phyloP scores from a whole-genome alignment of 2,113 vertebrate genomes.

The Meleagris gallopavo region DNA sequence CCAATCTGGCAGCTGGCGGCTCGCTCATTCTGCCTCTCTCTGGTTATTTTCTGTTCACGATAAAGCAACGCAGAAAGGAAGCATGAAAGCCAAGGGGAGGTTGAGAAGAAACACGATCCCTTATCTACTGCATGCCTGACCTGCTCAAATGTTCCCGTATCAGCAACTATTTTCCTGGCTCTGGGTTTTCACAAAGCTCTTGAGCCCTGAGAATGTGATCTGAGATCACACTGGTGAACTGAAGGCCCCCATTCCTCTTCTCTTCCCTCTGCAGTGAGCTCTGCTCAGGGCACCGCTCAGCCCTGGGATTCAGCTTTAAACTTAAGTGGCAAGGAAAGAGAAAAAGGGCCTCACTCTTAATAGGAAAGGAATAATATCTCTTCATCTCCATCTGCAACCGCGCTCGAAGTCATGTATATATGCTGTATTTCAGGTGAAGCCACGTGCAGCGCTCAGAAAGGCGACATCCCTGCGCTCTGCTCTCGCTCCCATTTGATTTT shows the following conservation, averaged over 20 bases:
- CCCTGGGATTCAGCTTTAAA: neutral
- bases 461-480: constrained; percentile 16
- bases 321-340: neutral
- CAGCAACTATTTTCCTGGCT: constrained; percentile 66
- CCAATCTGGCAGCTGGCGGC: constrained; percentile 51
- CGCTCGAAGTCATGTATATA: neutral
- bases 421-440: neutral
- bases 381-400: neutral
- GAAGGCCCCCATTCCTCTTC: neutral
- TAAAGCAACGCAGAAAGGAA: constrained; percentile 67
- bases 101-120: constrained; percentile 59
- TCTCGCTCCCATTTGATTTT: neutral
- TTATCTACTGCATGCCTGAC: constrained; percentile 58
- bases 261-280: neutral
- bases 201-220: neutral
- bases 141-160: constrained; percentile 51
- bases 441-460: neutral
- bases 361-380: neutral
- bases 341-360: neutral
- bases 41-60: constrained; percentile 59
- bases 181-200: constrained; percentile 53
- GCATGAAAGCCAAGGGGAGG: constrained; percentile 52
- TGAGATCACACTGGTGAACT: constrained; percentile 24
- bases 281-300: neutral
- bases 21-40: constrained; percentile 24